Conservation (phyloP, 2,797 vertebrate genomes). For the Siniperca scherzeri region DNA sequence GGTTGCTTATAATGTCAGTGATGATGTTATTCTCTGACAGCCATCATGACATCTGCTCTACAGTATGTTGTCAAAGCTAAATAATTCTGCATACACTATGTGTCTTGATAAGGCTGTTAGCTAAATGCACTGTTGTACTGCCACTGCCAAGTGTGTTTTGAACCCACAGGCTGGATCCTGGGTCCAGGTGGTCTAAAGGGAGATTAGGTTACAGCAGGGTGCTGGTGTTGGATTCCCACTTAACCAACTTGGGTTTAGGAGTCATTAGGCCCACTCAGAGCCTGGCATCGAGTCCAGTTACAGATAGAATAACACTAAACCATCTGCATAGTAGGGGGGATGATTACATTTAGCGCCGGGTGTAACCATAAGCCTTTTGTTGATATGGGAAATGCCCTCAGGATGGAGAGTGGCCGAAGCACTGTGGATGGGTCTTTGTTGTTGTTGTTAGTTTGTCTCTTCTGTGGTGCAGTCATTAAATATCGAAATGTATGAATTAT, state of each 20-base stretch:
- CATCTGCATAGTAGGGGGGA: slow-evolving; percentile 79
- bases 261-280: slow-evolving; percentile 81
- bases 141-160: slow-evolving; percentile 51
- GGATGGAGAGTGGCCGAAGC: slow-evolving; percentile 31
- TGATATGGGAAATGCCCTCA: slow-evolving; percentile 70
- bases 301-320: slow-evolving; percentile 83
- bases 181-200: slow-evolving; percentile 75
- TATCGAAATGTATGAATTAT: not conserved
- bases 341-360: slow-evolving; percentile 63
- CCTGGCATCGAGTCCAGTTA: slow-evolving; percentile 74
- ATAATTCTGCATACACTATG: slow-evolving; percentile 2
- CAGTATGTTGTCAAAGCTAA: slow-evolving; percentile 14
- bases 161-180: slow-evolving; percentile 50
- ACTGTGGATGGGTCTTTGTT: slow-evolving; percentile 25
- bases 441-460: slow-evolving; percentile 14
- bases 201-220: slow-evolving; percentile 74
- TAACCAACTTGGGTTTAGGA: slow-evolving; percentile 77
- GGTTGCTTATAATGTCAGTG: slow-evolving; percentile 11
- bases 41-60: slow-evolving; percentile 18
- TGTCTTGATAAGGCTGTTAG: slow-evolving; percentile 1
- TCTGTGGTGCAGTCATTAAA: not conserved
- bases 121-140: not conserved
- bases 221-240: slow-evolving; percentile 78
- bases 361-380: slow-evolving; percentile 72
- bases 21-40: slow-evolving; percentile 27